phyloP scores from a whole-genome alignment of 2,113 vertebrate species.

The Calidris pygmaea region DNA sequence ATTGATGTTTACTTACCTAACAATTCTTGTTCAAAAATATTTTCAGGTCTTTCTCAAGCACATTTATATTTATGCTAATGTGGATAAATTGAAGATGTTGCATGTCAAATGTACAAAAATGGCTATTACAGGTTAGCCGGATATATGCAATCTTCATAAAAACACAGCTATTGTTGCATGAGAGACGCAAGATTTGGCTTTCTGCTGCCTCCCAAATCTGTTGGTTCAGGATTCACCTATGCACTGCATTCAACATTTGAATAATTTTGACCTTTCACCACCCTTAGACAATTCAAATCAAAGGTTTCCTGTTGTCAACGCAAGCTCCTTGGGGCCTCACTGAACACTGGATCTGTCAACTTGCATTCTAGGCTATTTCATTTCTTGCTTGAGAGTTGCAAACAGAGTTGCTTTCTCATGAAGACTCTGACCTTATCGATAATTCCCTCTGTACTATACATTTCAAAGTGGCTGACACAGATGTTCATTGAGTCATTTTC shows the following conservation, averaged over 20 bases:
- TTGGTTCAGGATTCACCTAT: constrained; percentile 30
- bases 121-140: constrained; percentile 35
- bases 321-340: constrained; percentile 17
- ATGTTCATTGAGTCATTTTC: background rate
- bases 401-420: constrained; percentile 19
- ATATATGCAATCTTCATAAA: constrained; percentile 34
- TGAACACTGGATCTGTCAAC: constrained; percentile 30
- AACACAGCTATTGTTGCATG: background rate
- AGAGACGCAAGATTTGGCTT: constrained; percentile 27
- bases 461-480: constrained; percentile 45
- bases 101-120: constrained; percentile 50
- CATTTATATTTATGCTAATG: constrained; percentile 54
- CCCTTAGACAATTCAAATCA: constrained; percentile 48
- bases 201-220: constrained; percentile 37
- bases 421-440: constrained; percentile 16
- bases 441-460: constrained; percentile 22
- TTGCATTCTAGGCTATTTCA: constrained; percentile 7
- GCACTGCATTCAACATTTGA: constrained; percentile 33
- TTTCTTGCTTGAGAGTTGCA: background rate
- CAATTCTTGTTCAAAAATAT: constrained; percentile 37
- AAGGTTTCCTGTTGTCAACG: constrained; percentile 35
- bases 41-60: constrained; percentile 26
- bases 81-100: constrained; percentile 36
- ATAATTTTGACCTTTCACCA: constrained; percentile 64
- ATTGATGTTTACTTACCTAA: constrained; percentile 1